Conservation (phyloP, 2,797 vertebrate species). For the Sebastolobus alascanus region DNA sequence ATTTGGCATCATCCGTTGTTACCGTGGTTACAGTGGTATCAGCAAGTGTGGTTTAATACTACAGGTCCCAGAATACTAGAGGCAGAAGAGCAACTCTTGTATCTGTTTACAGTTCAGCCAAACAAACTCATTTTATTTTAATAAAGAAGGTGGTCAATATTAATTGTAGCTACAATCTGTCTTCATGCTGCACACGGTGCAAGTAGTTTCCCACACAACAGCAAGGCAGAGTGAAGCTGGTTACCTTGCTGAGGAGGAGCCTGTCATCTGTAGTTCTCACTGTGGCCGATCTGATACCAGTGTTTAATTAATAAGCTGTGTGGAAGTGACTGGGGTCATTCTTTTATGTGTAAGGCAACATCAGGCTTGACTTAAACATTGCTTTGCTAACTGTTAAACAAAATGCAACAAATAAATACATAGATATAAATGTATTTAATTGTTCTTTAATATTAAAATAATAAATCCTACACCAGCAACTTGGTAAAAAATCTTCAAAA, state of each 20-base stretch:
- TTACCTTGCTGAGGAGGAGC: no score
- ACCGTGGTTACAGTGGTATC: neutral
- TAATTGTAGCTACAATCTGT: neutral
- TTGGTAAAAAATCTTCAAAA: no score
- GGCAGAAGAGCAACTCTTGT: neutral
- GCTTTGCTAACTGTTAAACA: no score
- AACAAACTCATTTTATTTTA: neutral
- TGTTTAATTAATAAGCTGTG: no score
- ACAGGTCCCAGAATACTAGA: neutral
- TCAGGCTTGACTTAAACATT: no score
- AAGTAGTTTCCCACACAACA: neutral
- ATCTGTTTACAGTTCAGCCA: neutral
- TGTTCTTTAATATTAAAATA: no score
- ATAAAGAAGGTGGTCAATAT: neutral
- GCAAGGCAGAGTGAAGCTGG: accelerated
- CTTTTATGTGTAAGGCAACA: no score
- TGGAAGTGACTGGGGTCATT: no score
- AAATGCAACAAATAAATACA: no score
- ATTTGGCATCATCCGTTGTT: no score
- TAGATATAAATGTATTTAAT: no score
- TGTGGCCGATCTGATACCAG: neutral
- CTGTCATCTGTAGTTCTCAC: neutral
- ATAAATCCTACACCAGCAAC: no score
- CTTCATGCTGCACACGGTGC: neutral
- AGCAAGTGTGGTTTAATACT: neutral